Evolutionary conservation across 2,797 vertebrate species (phyloP).

Genomic region (Alauda arvensis): DNA sequence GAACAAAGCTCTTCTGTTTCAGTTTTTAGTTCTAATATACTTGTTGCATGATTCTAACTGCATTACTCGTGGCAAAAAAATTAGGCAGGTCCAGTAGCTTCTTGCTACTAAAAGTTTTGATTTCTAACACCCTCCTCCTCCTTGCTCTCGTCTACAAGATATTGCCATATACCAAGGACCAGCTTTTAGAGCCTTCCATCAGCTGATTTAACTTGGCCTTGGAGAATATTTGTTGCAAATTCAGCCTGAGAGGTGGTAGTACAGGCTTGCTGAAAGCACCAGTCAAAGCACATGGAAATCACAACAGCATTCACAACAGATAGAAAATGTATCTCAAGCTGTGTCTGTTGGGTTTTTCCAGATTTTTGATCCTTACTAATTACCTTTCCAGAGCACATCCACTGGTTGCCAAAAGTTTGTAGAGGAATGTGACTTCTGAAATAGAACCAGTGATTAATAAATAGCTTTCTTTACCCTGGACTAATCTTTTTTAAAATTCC

Average conservation of each 20-base stretch:
- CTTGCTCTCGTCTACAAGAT: neutral
- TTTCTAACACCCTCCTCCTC: neutral
- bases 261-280: neutral
- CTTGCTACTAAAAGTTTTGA: neutral
- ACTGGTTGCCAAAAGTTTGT: neutral
- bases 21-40: neutral
- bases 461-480: neutral
- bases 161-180: neutral
- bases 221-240: neutral
- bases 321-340: neutral
- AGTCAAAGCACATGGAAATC: neutral
- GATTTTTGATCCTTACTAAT: neutral
- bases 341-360: neutral
- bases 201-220: neutral
- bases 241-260: fast-evolving
- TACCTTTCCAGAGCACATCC: neutral
- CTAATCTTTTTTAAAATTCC: neutral
- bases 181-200: neutral
- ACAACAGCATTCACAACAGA: neutral
- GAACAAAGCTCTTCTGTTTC: slow-evolving; percentile 23
- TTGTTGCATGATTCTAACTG: neutral
- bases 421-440: neutral
- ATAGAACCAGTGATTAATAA: neutral
- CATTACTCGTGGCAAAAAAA: neutral
- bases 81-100: neutral